Percentiles rank a stretch among this genome's conserved stretches.
phyloP scores from a whole-genome alignment of 2,113 vertebrate species.

The Amazona guildingii region DNA sequence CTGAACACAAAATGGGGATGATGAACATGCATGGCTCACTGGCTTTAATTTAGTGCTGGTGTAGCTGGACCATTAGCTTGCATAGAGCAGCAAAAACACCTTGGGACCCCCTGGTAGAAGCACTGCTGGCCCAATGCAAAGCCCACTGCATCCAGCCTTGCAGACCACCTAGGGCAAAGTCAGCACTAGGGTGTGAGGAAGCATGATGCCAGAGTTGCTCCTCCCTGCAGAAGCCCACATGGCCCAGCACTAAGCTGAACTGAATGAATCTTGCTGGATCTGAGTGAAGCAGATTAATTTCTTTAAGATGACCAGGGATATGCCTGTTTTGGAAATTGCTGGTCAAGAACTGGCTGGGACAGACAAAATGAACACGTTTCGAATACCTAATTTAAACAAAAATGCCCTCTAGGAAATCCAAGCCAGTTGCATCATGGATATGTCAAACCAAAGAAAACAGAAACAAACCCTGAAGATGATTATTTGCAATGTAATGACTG shows the following conservation, averaged over 20 bases:
- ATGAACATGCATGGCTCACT: background rate
- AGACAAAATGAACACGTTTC: background rate
- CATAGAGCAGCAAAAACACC: rapidly evolving
- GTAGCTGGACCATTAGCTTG: background rate
- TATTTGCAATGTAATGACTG: background rate
- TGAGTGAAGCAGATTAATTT: background rate
- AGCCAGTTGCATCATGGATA: background rate
- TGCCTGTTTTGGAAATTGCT: background rate
- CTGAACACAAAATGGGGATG: background rate
- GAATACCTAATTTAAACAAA: background rate
- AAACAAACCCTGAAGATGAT: background rate
- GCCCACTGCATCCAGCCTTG: background rate
- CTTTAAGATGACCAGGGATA: background rate
- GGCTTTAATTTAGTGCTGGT: background rate
- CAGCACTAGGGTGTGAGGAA: background rate
- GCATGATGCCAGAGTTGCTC: background rate
- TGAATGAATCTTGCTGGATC: background rate
- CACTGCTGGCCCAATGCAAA: background rate
- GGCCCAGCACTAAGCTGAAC: background rate
- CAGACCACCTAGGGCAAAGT: background rate
- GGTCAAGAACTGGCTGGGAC: background rate
- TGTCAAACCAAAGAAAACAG: background rate
- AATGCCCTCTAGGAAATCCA: background rate
- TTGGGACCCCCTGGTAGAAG: background rate
- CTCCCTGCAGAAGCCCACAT: background rate